Evolutionary conservation across 2,113 vertebrate genomes (phyloP), one percentile per base, ranked within the genome.

Genomic region (Sturnira hondurensis): DNA sequence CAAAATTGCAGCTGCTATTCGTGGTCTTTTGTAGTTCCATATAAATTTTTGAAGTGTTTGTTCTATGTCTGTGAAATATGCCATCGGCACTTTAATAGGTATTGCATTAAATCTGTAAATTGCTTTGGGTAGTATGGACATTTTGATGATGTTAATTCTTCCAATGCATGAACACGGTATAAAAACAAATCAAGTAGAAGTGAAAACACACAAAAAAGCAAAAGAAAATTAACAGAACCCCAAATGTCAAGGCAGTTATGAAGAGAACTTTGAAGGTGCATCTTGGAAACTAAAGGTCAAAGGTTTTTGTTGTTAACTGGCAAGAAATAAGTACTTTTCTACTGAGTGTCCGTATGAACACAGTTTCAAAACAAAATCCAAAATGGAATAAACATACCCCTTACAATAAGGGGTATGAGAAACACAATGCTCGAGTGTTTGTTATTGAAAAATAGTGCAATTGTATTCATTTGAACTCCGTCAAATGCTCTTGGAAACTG

Each of bases 231-330:
- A 99, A 98, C 98, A 98, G 98, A 98, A 99, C 97, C 98, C 98
- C 98, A 99, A 99, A 99, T 98, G 98, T 98, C 98, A 99, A 99
- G 99, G 98, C 98, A 98, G 99, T 98, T 99, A 97, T 98, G 98
- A 98, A 98, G 98, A 98, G 98, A 99, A 98, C 97, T 98, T 97
- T 97, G 98, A 98, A 98, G 96, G 98, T 98, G 98, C 98, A 98
- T 98, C 96, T 99, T 98, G 98, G 97, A 97, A 98, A 98, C 98
- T 98, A 98, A 97, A 98, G 98, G 98, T 98, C 98, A 98, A 98
- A 98, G 97, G 98, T 26, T 98, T 43, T 28, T 80, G 5, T 77
- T 94, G 97, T 92, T 98, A 98, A 98, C 97, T 97, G 98, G 97
- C 97, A 98, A 97, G 97, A 98, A 97, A 67, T 98, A 98, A 97